A percentile compares a stretch with the other conserved stretches of the same genome.
phyloP scores from a whole-genome alignment of 2,888 invertebrate species.

The Fragum sueziense region DNA sequence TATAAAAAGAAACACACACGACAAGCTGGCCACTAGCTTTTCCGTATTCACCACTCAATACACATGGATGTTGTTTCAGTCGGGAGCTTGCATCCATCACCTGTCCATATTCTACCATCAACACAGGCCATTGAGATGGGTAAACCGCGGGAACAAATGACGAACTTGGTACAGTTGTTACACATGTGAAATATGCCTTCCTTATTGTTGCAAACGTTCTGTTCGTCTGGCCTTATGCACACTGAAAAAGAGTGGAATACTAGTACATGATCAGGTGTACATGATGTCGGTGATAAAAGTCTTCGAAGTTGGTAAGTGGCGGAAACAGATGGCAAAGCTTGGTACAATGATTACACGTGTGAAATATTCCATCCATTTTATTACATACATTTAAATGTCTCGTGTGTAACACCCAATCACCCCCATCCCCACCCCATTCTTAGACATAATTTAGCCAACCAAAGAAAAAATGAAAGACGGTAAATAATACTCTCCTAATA shows the following conservation, averaged over 20 bases:
- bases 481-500: too few species aligned
- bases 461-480: too few species aligned
- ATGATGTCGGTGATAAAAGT: too few species aligned
- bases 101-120: slow-evolving; percentile 45
- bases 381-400: slow-evolving; percentile 16
- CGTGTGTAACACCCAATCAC: too few species aligned
- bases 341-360: slow-evolving; percentile 36
- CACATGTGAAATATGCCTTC: slow-evolving; percentile 48
- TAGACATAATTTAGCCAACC: too few species aligned
- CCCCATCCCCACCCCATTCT: too few species aligned
- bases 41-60: slow-evolving; percentile 20
- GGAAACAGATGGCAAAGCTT: slow-evolving; percentile 41
- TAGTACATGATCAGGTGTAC: background rate
- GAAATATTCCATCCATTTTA: slow-evolving; percentile 45
- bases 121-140: slow-evolving; percentile 42
- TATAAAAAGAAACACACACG: too few species aligned
- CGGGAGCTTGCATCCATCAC: slow-evolving; percentile 37
- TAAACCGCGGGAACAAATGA: slow-evolving; percentile 41
- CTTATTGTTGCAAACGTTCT: slow-evolving; percentile 24
- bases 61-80: slow-evolving; percentile 34
- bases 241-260: slow-evolving; percentile 28
- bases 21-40: too few species aligned
- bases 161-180: slow-evolving; percentile 36
- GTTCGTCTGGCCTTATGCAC: slow-evolving; percentile 29
- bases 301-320: slow-evolving; percentile 30